A percentile compares a stretch with the other conserved stretches of the same genome.
These are phyloP conservation scores for Steatornis caripensis DNA, from an alignment of 2,113 vertebrate species.

Conservation along the genomic window DNA sequence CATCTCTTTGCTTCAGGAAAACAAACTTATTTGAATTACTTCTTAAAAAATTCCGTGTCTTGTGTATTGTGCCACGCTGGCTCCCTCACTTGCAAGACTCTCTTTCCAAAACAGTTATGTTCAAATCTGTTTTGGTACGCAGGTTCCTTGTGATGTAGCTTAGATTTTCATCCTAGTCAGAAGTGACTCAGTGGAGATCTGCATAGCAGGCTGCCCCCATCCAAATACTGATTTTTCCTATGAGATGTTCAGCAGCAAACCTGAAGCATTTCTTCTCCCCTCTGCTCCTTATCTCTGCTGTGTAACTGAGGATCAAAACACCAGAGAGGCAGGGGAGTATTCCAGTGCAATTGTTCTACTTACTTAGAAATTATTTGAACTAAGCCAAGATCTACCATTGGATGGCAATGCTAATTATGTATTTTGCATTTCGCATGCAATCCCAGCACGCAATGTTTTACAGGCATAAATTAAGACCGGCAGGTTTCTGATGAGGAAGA, in stretches of 20 bases:
- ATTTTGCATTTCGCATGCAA: neutral
- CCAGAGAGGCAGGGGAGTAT: neutral
- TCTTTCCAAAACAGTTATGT: neutral
- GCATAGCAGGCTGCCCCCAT: accelerated
- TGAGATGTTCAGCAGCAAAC: neutral
- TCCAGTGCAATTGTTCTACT: accelerated
- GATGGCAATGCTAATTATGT: neutral
- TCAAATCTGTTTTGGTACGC: neutral
- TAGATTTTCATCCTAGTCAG: neutral
- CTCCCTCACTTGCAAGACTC: neutral
- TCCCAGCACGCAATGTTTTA: accelerated
- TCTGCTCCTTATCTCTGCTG: neutral
- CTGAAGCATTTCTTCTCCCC: neutral
- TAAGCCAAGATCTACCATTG: neutral
- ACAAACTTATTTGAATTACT: neutral
- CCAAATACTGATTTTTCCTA: neutral
- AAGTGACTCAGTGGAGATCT: neutral
- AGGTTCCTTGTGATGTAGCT: neutral
- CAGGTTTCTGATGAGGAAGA: neutral
- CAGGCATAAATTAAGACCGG: neutral
- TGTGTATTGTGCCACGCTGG: neutral
- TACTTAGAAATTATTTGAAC: neutral
- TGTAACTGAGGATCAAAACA: neutral
- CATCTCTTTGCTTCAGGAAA: neutral
- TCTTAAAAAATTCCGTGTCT: neutral